Evolutionary conservation across 2,888 invertebrate species (phyloP), one percentile per base, ranked within the genome.

Genomic region (Kryphioiulus occultus): DNA sequence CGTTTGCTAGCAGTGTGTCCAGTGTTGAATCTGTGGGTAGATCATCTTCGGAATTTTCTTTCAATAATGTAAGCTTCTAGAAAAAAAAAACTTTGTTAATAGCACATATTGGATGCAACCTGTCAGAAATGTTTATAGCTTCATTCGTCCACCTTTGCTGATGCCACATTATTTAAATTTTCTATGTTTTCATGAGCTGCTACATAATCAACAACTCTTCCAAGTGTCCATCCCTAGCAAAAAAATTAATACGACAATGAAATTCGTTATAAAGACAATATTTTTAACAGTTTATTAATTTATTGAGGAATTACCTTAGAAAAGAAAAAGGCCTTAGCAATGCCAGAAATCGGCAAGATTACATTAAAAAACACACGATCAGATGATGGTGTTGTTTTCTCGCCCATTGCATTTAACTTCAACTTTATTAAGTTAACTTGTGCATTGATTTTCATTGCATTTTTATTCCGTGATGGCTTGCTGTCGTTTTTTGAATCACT

Each of bases 141-240:
- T 10, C 10, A 26, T 78, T 19, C 17, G 15, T 35, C 17, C 30
- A 87, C 87, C 87, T 87, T 78, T 59, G 78, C 87, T n/a, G 35
- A 17, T 2, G 87, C 1, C 4, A 87, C 35, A 19, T 87, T 87
- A 78, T 87, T 87, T 87, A 78, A 68, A 82, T 87, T 87, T 10
- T 19, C 17, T 10, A 87, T 26, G 19, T 87, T 78, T 82, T 87
- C 87, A 7, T n/a, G 68, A 32, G n/a, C n/a, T 7, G 78, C 87
- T 10, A 78, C 26, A 78, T 87, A 82, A 30, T 87, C 87, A 19
- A 87, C 39, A 12, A 82, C 68, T 87, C 68, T 30, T 10, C 87
- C 87, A 82, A 87, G 35, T 68, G 87, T 87, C 87, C 87, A 87
- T 35, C 19, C 19, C 87, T 87, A n/a, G 35, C 22, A 47, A n/a